Conservation (phyloP, 2,113 vertebrate species). For the Pangasianodon hypophthalmus region DNA sequence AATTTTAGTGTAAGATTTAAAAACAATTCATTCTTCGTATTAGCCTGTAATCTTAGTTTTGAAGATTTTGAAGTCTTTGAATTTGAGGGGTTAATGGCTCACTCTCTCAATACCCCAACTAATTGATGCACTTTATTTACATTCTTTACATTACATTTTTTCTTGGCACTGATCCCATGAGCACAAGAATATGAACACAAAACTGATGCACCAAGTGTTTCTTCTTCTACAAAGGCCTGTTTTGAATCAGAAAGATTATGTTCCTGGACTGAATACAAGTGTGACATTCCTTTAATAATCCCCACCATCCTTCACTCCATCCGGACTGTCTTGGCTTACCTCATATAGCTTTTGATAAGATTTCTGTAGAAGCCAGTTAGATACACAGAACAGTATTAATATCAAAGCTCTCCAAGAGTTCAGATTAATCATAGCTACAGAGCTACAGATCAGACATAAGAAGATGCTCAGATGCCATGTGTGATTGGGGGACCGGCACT, state of each 20-base stretch:
- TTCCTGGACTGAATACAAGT: conserved; percentile 5
- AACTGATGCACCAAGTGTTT: not conserved
- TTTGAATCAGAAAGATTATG: not conserved
- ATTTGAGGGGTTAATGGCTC: not conserved
- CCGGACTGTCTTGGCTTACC: not conserved
- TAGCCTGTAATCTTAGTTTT: too few relatives aligned
- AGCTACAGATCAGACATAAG: conserved; percentile 25
- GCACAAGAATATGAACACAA: not conserved
- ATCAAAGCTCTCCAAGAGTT: conserved; percentile 19
- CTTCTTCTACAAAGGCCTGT: not conserved
- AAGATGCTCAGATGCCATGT: conserved; percentile 2
- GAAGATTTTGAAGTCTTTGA: too few relatives aligned
- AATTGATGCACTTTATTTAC: too few relatives aligned
- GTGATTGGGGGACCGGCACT: not conserved
- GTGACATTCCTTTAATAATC: conserved; percentile 17
- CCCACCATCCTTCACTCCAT: not conserved
- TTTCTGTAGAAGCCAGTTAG: not conserved
- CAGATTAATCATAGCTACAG: conserved; percentile 11
- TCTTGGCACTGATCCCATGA: not conserved
- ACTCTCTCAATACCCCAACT: not conserved
- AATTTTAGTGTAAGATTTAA: not conserved
- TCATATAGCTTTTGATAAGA: not conserved
- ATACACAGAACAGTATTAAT: not conserved
- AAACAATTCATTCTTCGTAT: too few relatives aligned
- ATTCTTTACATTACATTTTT: not conserved